Conservation (phyloP, 2,113 vertebrate genomes). For the Eretmochelys imbricata region DNA sequence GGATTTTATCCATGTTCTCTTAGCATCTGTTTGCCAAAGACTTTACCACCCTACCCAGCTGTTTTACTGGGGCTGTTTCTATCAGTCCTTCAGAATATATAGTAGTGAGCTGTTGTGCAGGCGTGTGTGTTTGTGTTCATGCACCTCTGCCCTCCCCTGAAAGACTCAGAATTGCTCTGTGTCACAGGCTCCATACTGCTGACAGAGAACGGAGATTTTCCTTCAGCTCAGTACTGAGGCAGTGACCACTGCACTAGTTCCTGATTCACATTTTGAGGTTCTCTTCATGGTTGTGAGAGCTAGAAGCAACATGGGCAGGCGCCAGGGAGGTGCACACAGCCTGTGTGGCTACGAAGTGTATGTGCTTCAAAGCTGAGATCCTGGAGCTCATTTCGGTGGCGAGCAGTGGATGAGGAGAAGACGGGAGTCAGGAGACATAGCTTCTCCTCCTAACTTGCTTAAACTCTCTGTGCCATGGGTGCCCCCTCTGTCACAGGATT, state of each 20-base stretch:
- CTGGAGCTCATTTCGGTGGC: not conserved
- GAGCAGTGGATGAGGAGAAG: not conserved
- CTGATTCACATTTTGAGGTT: not conserved
- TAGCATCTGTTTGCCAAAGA: not conserved
- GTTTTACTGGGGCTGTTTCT: not conserved
- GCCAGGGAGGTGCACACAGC: not conserved
- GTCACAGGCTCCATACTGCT: not conserved
- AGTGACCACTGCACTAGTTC: not conserved
- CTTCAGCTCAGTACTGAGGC: not conserved
- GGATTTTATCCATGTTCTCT: not conserved
- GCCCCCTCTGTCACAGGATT: not conserved
- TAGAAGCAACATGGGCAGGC: not conserved
- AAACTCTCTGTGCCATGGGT: not conserved
- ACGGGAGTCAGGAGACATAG: not conserved
- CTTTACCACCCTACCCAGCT: not conserved
- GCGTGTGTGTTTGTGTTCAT: not conserved
- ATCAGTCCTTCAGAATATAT: not conserved
- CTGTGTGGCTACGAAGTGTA: not conserved
- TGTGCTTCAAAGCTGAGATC: not conserved
- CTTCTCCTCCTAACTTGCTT: not conserved
- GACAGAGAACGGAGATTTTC: not conserved
- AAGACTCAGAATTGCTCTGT: not conserved
- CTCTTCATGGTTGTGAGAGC: not conserved
- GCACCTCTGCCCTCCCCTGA: not conserved
- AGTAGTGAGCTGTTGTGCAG: not conserved